A percentile compares a stretch with the other conserved stretches of the same genome.
Evolutionary conservation across 2,888 invertebrate species (phyloP).

Genomic region (Leucophora obtusa): DNA sequence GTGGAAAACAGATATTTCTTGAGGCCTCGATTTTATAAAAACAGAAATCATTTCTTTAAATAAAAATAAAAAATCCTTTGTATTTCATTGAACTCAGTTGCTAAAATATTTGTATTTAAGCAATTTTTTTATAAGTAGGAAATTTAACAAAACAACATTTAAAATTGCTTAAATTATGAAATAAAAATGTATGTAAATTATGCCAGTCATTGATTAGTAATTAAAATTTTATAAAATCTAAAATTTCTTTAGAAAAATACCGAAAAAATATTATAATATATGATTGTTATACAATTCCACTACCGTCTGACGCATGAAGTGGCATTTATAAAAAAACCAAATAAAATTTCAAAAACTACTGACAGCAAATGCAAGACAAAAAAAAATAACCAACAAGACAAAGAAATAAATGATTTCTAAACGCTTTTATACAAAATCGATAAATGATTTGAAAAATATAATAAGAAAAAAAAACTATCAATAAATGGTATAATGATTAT

Average conservation of each 20-base stretch:
- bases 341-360: not conserved
- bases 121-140: too few species aligned
- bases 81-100: too few species aligned
- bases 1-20: too few species aligned
- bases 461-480: slow-evolving; percentile 16
- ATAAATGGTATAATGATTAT: slow-evolving; percentile 17
- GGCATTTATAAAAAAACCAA: slow-evolving; percentile 16
- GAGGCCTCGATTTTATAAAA: too few species aligned
- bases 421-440: slow-evolving; percentile 29
- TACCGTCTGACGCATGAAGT: slow-evolving; percentile 30
- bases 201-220: slow-evolving; percentile 38
- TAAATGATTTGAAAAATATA: slow-evolving; percentile 31
- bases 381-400: not conserved
- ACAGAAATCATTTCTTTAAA: too few species aligned
- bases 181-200: slow-evolving; percentile 22
- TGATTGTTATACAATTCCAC: slow-evolving; percentile 35
- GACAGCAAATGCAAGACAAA: slow-evolving; percentile 3
- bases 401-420: slow-evolving; percentile 29
- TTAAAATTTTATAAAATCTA: slow-evolving; percentile 30
- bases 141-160: not conserved
- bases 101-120: too few species aligned
- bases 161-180: slow-evolving; percentile 20
- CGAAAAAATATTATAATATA: slow-evolving; percentile 9
- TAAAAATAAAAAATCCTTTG: too few species aligned
- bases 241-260: slow-evolving; percentile 31